Evolutionary conservation across 2,888 invertebrate species (phyloP).

Genomic region (Operophtera brumata): DNA sequence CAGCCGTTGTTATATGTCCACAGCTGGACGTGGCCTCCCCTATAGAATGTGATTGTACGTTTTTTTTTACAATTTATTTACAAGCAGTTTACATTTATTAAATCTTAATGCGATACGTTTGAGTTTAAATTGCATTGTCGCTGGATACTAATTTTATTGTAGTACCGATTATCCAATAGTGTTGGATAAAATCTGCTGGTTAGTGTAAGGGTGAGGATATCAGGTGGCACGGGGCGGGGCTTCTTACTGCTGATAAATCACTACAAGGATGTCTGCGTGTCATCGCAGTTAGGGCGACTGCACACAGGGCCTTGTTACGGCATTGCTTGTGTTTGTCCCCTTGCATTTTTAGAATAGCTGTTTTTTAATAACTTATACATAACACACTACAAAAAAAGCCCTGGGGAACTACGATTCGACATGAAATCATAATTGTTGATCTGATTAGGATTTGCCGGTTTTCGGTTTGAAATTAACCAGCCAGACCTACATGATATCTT

Average conservation of each 20-base stretch:
- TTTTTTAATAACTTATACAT: too few species aligned
- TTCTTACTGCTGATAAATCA: slow-evolving; percentile 39
- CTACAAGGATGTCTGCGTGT: slow-evolving; percentile 23
- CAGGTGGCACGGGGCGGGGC: slow-evolving; percentile 35
- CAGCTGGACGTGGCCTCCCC: too few species aligned
- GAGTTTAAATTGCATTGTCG: slow-evolving; percentile 13
- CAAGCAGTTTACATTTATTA: neutral
- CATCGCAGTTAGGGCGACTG: slow-evolving; percentile 13
- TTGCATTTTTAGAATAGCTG: too few species aligned
- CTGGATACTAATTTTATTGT: neutral
- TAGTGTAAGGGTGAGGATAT: slow-evolving; percentile 30
- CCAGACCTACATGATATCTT: too few species aligned
- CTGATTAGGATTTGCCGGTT: too few species aligned
- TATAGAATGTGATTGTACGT: too few species aligned
- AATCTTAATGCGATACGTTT: slow-evolving; percentile 8
- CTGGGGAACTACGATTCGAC: too few species aligned
- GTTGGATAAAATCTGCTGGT: slow-evolving; percentile 8
- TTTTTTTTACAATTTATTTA: too few species aligned
- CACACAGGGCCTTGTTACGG: neutral
- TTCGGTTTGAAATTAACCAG: too few species aligned
- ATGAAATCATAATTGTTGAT: too few species aligned
- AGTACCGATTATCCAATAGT: slow-evolving; percentile 13
- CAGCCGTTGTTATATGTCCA: too few species aligned
- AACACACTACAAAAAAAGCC: too few species aligned
- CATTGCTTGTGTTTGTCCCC: neutral